These are phyloP conservation scores for Phrixothrix hirtus DNA, from an alignment of 2,888 invertebrate species.

Conservation along the genomic window DNA sequence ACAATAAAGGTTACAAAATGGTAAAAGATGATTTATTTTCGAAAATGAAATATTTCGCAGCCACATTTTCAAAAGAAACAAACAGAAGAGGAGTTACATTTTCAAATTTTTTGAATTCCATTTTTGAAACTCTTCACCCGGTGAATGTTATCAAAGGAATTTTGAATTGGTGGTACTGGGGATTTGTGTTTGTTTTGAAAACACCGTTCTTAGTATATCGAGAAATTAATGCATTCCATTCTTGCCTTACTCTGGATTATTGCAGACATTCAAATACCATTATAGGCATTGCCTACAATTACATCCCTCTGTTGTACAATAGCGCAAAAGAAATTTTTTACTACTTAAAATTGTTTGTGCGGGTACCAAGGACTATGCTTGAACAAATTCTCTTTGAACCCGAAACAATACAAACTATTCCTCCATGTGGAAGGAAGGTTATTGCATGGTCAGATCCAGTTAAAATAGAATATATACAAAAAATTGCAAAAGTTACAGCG, in stretches of 20 bases:
- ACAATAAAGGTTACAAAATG: conserved; percentile 60
- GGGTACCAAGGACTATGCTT: conserved; percentile 59
- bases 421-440: conserved; percentile 72
- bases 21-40: conserved; percentile 57
- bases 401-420: conserved; percentile 63
- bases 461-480: conserved; percentile 60
- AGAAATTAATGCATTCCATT: conserved; percentile 55
- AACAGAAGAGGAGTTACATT: conserved; percentile 45
- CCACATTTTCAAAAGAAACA: conserved; percentile 47
- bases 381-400: conserved; percentile 65
- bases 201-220: conserved; percentile 53
- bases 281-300: conserved; percentile 51
- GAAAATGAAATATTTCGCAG: conserved; percentile 56
- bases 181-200: conserved; percentile 40
- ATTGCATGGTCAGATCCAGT: conserved; percentile 73
- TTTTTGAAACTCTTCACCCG: conserved; percentile 55
- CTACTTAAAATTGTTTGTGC: conserved; percentile 54
- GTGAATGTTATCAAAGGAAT: conserved; percentile 50
- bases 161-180: conserved; percentile 49
- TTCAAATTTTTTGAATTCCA: conserved; percentile 48
- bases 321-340: conserved; percentile 55
- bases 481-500: conserved; percentile 63
- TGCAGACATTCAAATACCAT: conserved; percentile 51
- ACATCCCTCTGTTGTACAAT: conserved; percentile 56
- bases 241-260: conserved; percentile 47